A percentile compares a stretch with the other conserved stretches of the same genome.
Evolutionary conservation across 2,797 vertebrate genomes (phyloP).

Genomic region (Octomys mimax): DNA sequence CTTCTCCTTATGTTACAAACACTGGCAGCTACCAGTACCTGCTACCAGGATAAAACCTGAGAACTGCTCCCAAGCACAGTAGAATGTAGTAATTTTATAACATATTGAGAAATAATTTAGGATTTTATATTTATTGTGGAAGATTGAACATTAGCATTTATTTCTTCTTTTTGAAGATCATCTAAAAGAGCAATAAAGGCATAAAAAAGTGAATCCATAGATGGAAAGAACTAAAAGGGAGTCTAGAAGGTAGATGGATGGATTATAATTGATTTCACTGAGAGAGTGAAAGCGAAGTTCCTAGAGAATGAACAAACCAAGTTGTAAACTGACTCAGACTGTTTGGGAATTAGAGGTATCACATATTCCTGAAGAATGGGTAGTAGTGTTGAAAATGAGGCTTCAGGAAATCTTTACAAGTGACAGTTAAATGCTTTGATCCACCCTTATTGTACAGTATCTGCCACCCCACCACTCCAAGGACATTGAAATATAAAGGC

Average conservation of each 20-base stretch:
- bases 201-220: neutral
- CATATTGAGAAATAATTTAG: constrained; percentile 25
- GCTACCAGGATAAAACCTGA: constrained; percentile 18
- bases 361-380: neutral
- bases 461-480: neutral
- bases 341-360: constrained; percentile 14
- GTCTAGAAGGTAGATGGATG: neutral
- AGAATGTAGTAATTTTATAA: constrained; percentile 33
- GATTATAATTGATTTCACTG: neutral
- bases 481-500: neutral
- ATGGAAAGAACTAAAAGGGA: neutral
- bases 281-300: neutral
- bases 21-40: neutral
- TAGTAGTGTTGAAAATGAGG: constrained; percentile 31
- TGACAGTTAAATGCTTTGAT: neutral
- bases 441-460: neutral
- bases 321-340: constrained; percentile 7
- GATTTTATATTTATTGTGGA: constrained; percentile 36
- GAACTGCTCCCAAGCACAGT: constrained; percentile 4
- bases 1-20: neutral
- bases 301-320: neutral
- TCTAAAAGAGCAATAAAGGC: constrained; percentile 17
- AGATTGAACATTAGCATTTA: constrained; percentile 29
- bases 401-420: neutral
- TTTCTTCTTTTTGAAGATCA: neutral